Conservation (phyloP, 2,113 vertebrate species). For the Copsychus sechellarum region DNA sequence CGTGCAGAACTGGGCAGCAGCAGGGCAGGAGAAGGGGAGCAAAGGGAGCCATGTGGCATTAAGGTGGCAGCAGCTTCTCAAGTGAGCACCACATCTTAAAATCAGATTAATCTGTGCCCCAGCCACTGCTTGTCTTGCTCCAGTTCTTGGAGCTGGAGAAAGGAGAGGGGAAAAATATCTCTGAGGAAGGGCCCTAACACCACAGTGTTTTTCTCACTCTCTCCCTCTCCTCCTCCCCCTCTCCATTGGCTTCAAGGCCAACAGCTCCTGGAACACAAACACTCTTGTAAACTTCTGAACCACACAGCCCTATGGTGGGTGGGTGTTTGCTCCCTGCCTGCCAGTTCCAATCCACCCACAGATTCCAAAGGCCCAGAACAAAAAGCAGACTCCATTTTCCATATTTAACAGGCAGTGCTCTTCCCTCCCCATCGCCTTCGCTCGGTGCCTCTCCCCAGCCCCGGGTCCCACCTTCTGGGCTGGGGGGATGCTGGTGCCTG, state of each 20-base stretch:
- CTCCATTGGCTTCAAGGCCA: slow-evolving; percentile 65
- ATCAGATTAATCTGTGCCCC: neutral
- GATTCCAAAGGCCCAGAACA: slow-evolving; percentile 68
- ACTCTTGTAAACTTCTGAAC: slow-evolving; percentile 74
- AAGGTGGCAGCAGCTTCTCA: neutral
- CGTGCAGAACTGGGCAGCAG: neutral
- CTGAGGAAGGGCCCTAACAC: slow-evolving; percentile 56
- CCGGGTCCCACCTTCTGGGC: neutral
- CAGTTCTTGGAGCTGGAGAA: slow-evolving; percentile 26
- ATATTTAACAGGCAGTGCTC: slow-evolving; percentile 24
- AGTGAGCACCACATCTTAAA: neutral
- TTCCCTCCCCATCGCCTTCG: neutral
- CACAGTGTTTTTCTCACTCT: slow-evolving; percentile 61
- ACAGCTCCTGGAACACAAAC: slow-evolving; percentile 68
- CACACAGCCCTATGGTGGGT: slow-evolving; percentile 67
- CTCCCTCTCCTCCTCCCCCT: slow-evolving; percentile 47
- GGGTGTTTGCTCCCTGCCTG: slow-evolving; percentile 71
- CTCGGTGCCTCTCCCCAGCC: neutral
- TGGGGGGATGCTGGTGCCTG: neutral
- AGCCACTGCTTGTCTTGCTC: slow-evolving; percentile 3
- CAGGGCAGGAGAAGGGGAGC: neutral
- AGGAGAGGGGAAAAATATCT: slow-evolving; percentile 42
- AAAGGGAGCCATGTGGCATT: neutral
- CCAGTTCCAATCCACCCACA: slow-evolving; percentile 71
- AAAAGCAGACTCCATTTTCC: slow-evolving; percentile 66